Conservation (phyloP, 1,140 invertebrate genomes). For the Kradibia gibbosae region DNA sequence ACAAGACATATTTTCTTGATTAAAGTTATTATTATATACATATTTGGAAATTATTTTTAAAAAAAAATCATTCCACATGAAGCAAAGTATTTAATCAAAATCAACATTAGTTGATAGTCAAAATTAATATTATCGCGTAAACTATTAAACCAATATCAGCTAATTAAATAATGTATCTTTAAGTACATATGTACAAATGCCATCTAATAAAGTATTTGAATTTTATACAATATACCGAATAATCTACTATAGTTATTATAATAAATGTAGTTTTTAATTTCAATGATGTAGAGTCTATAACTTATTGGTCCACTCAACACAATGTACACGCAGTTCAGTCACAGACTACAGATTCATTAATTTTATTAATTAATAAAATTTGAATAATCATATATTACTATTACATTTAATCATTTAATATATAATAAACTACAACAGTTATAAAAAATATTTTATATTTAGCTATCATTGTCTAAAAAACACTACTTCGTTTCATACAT, state of each 20-base stretch:
- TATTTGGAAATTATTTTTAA: neutral
- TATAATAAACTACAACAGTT: too few species aligned
- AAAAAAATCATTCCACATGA: conserved; percentile 26
- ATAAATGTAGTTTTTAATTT: conserved; percentile 17
- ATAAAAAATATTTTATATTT: too few species aligned
- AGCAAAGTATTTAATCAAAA: neutral
- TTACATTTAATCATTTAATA: neutral
- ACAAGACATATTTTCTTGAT: conserved; percentile 14
- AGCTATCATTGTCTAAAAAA: too few species aligned
- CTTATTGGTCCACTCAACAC: conserved; percentile 3
- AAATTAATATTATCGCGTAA: conserved; percentile 40
- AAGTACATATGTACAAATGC: conserved; percentile 20
- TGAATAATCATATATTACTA: conserved; percentile 10
- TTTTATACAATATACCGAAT: conserved; percentile 13
- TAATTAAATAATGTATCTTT: conserved; percentile 40
- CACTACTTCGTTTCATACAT: too few species aligned
- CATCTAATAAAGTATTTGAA: conserved; percentile 15
- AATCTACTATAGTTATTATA: conserved; percentile 8
- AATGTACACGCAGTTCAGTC: conserved; percentile 7
- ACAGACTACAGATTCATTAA: conserved; percentile 6
- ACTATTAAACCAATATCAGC: conserved; percentile 14
- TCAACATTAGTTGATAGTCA: too few species aligned
- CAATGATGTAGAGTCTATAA: neutral
- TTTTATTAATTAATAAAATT: neutral
- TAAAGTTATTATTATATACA: conserved; percentile 29